Base-by-base conservation (phyloP, 2,113 vertebrate genomes). In the Progne subis region DNA sequence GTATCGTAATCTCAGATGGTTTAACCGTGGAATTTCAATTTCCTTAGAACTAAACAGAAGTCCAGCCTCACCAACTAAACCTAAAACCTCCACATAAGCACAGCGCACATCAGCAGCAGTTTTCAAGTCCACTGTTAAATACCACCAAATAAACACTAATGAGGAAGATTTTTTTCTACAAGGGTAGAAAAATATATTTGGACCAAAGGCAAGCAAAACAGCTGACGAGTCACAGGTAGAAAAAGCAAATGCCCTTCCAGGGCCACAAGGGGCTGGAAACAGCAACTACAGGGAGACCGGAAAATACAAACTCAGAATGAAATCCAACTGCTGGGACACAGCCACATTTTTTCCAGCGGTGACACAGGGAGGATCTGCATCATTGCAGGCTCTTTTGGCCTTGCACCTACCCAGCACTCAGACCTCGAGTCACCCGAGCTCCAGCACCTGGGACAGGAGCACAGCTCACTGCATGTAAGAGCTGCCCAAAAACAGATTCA, bases 281-380 rank as follows among this genome's bases (percentile, higher is more conserved):
- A 60, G 8, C 15, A 80, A 46, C 10, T 53, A 32, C 20, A 8
- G 3, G 3, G 6, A 60, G 18, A 67, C 2, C 5, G 17, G 18
- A 61, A 79, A 82, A 80, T 2, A 76, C 0, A 47, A 68, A 80
- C 8, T 23, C 21, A 9, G 18, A 53, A 61, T 1, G 2, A 88
- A 90, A 50, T 4, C 17, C 25, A 37, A 0, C 3, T 37, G 23
- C 20, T 32, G 12, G n/a, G 11, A 70, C 12, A 49, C 12, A 20
- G 11, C 4, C 8, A 1, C 17, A 37, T 59, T 55, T n/a, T 59
- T 3, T n/a, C n/a, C n/a, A 46, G 17, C 0, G 0, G 19, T 3
- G 6, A 28, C 34, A n/a, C 0, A 7, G 12, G 17, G 28, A 34
- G 7, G 8, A 24, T 29, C 20, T 21, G 25, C 17, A 29, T 5